A percentile compares a stretch with the other conserved stretches of the same genome.
Evolutionary conservation across 2,888 invertebrate genomes (phyloP).

Genomic region (Theretra japonica): DNA sequence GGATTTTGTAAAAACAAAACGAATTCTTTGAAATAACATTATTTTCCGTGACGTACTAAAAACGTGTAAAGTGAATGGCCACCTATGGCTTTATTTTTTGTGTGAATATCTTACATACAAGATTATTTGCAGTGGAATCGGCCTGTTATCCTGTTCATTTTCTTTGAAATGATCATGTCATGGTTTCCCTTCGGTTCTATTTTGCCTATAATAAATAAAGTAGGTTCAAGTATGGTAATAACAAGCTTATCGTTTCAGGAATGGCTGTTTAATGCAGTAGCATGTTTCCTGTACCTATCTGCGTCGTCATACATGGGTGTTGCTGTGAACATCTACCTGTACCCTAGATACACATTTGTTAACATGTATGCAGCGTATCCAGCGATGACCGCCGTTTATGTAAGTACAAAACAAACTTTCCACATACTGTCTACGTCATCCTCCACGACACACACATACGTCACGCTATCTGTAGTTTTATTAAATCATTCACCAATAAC

Average conservation of each 20-base stretch:
- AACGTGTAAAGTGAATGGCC: no score
- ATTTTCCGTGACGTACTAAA: no score
- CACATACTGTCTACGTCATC: background rate
- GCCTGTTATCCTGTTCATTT: no score
- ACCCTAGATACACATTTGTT: slow-evolving; percentile 88
- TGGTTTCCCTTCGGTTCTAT: no score
- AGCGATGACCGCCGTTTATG: slow-evolving; percentile 94
- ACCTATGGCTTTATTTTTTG: no score
- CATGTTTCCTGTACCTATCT: slow-evolving; percentile 91
- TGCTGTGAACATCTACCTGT: slow-evolving; percentile 90
- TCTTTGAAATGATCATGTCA: no score
- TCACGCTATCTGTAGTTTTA: background rate
- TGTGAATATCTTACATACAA: no score
- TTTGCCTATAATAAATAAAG: background rate
- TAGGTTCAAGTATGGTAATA: background rate
- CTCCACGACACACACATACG: no score
- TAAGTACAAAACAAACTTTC: slow-evolving; percentile 78
- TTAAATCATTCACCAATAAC: background rate
- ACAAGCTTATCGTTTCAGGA: slow-evolving; percentile 85
- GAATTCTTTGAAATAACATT: no score
- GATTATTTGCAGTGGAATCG: no score
- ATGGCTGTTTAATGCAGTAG: slow-evolving; percentile 90
- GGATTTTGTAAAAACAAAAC: no score
- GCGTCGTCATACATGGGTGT: slow-evolving; percentile 92
- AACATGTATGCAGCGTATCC: slow-evolving; percentile 93